These are phyloP conservation scores for Denticeps clupeoides DNA, from an alignment of 2,797 vertebrate genomes.

Conservation along the genomic window DNA sequence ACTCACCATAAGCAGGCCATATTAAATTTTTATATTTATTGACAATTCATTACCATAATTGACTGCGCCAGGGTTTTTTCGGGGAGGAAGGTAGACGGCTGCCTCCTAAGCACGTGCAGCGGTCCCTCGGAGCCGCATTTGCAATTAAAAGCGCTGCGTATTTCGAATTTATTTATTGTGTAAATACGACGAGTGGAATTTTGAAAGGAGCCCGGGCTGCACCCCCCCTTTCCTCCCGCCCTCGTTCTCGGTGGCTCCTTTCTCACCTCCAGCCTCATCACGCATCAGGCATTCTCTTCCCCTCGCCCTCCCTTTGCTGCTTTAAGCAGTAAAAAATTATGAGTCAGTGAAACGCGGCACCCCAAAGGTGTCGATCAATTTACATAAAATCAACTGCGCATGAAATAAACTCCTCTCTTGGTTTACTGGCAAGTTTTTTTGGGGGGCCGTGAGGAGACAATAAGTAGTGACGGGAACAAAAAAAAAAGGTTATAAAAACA, in stretches of 20 bases:
- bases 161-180: conserved; percentile 79
- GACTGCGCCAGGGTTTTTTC: conserved; percentile 78
- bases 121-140: conserved; percentile 76
- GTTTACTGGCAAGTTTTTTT: too few species aligned
- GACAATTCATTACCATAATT: conserved; percentile 99
- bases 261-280: conserved; percentile 18
- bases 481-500: too few species aligned
- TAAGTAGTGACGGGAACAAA: too few species aligned
- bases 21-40: conserved; percentile 99
- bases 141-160: conserved; percentile 85
- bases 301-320: conserved; percentile 36
- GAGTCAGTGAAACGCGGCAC: conserved; percentile 64
- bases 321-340: conserved; percentile 68
- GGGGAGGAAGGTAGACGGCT: conserved; percentile 59
- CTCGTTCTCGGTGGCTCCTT: background rate
- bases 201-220: conserved; percentile 42
- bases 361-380: conserved; percentile 84
- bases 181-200: conserved; percentile 80
- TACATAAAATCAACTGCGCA: conserved; percentile 78
- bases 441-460: too few species aligned
- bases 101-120: conserved; percentile 74
- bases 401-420: conserved; percentile 81
- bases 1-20: conserved; percentile 84
- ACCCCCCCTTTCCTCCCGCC: conserved; percentile 1
- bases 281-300: conserved; percentile 30